A percentile compares a stretch with the other conserved stretches of the same genome.
Evolutionary conservation across 2,797 vertebrate species (phyloP).

Genomic region (Diplodus sargus): DNA sequence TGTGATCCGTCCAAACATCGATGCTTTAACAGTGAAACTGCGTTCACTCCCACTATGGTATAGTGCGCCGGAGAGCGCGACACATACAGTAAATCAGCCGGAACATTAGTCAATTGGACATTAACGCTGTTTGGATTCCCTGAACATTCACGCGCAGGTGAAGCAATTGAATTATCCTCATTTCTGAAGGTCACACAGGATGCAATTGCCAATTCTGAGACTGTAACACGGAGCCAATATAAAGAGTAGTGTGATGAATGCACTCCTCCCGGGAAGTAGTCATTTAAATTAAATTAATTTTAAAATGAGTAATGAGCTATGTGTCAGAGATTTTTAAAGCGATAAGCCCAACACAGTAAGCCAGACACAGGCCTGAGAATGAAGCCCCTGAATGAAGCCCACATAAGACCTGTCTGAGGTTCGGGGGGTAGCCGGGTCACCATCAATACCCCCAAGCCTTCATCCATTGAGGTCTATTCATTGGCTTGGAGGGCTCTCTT

Average conservation of each 20-base stretch:
- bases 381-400: constrained; percentile 12
- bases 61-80: not conserved
- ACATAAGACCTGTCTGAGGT: constrained; percentile 36
- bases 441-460: constrained; percentile 45
- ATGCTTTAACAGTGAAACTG: not conserved
- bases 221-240: constrained; percentile 31
- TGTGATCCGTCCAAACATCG: constrained; percentile 2
- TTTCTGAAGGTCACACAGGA: constrained; percentile 45
- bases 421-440: constrained; percentile 47
- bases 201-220: constrained; percentile 38
- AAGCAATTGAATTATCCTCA: constrained; percentile 44
- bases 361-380: constrained; percentile 10
- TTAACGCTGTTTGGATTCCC: constrained; percentile 42
- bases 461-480: constrained; percentile 54
- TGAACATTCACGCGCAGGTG: constrained; percentile 23
- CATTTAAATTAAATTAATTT: constrained; percentile 44
- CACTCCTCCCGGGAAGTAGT: constrained; percentile 35
- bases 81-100: constrained; percentile 31
- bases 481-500: constrained; percentile 48
- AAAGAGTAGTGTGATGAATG: constrained; percentile 26
- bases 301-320: constrained; percentile 29
- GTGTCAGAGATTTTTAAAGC: constrained; percentile 21
- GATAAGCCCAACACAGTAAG: not conserved
- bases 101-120: constrained; percentile 28
- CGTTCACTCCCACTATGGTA: constrained; percentile 4